Evolutionary conservation across 2,888 invertebrate species (phyloP).

Genomic region (Alloscopus bannaensis): DNA sequence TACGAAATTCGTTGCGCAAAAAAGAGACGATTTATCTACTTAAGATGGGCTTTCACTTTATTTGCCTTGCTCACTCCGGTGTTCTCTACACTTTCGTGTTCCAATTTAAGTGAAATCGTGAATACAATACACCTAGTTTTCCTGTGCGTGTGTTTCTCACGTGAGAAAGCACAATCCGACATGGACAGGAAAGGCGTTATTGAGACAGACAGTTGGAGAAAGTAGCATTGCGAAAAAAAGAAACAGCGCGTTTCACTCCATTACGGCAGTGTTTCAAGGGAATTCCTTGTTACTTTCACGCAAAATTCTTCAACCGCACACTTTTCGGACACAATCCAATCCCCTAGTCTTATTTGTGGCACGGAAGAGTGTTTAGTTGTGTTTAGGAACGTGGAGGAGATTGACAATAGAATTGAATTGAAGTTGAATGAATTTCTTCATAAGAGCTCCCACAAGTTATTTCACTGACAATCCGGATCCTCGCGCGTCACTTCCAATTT

Average conservation of each 20-base stretch:
- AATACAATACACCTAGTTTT: too few relatives aligned
- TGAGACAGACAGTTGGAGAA: neutral
- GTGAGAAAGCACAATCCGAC: neutral
- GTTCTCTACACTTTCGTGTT: too few relatives aligned
- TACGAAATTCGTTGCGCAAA: neutral
- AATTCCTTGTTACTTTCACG: constrained; percentile 21
- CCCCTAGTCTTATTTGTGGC: neutral
- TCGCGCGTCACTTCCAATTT: neutral
- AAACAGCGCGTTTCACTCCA: neutral
- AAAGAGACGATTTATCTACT: neutral
- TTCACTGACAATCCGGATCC: neutral
- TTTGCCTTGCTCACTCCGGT: neutral
- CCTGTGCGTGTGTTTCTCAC: neutral
- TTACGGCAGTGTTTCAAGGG: constrained; percentile 28
- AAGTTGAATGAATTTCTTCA: constrained; percentile 30
- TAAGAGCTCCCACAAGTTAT: constrained; percentile 1
- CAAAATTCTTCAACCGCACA: neutral
- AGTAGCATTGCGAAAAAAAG: neutral
- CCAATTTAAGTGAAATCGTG: too few relatives aligned
- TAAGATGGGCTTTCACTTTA: neutral
- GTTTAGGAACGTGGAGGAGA: neutral
- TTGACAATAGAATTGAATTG: constrained; percentile 35
- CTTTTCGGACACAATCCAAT: neutral
- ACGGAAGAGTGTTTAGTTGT: neutral
- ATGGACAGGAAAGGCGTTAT: neutral